Evolutionary conservation across 2,888 invertebrate genomes (phyloP), one percentile per base, ranked within the genome.

Genomic region (Listrodromus nycthemerus): DNA sequence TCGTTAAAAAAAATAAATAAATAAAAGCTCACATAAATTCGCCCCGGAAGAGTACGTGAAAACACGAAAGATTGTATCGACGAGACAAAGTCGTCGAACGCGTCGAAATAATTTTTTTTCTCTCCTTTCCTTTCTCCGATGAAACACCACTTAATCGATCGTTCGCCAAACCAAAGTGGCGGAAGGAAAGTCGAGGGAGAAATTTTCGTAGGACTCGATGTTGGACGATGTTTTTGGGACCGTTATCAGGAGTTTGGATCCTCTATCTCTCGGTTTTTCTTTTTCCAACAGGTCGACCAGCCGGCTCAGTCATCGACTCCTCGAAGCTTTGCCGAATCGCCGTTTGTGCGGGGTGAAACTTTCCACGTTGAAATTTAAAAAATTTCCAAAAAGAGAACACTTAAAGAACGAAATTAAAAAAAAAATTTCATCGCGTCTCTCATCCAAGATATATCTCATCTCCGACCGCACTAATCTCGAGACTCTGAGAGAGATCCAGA

Each of bases 281-380:
- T 75, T 82, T 58, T 83, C 78, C 85, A 83, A 82, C 87, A 86
- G 87, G 86, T 86, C 83, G 78, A 83, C 80, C 63, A 74, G 61
- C 81, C 79, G 67, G 52, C 74, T 80, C 74, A 63, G 66, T 45
- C 19, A 74, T 74, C 73, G 33, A 48, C 65, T 80, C 33, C 21
- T 76, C 84, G 50, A 80, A 80, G 70, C 48, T 73, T 82, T 69
- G 41, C 30, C 48, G 48, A 74, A 63, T 6, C 30, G 27, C 48
- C 52, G 73, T 45, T 24, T 27, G 27, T 50, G 73, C 79, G 63
- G 48, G 58, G 45, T 75, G 61, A 71, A 52, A 45, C 19, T 73
- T 55, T 21, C 52, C 41, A 19, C 75, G 58, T 66, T 76, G 30
- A 63, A 74, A 52, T 21, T 37, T 76, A 37, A 66, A 77, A 52